phyloP scores from a whole-genome alignment of 2,797 vertebrate genomes.

The Bradypodion pumilum region DNA sequence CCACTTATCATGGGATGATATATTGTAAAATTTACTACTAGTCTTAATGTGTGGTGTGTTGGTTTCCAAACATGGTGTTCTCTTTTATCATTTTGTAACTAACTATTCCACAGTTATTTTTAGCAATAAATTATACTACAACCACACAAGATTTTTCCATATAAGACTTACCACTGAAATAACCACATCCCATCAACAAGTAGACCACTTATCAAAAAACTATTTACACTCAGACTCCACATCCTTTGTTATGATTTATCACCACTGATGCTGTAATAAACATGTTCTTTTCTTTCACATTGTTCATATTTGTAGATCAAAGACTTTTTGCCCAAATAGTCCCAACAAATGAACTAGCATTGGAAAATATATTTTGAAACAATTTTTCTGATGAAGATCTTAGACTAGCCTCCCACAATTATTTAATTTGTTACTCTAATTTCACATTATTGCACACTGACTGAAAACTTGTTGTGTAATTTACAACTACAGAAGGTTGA shows the following conservation, averaged over 20 bases:
- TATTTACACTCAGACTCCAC: background rate
- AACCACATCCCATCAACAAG: conserved; percentile 19
- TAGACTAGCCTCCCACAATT: background rate
- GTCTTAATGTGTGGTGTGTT: conserved; percentile 15
- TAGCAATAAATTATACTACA: conserved; percentile 7
- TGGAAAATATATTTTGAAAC: fast-evolving
- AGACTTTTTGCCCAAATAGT: background rate
- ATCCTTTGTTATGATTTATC: background rate
- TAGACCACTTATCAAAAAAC: background rate
- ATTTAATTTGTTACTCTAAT: background rate
- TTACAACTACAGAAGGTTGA: no score
- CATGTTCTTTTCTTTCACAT: background rate
- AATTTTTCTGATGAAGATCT: background rate
- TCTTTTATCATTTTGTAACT: conserved; percentile 33
- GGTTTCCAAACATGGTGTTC: conserved; percentile 8
- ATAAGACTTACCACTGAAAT: background rate
- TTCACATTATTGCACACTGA: background rate
- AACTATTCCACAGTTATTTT: background rate
- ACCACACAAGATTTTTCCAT: conserved; percentile 2
- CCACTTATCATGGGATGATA: background rate
- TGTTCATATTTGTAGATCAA: conserved; percentile 20
- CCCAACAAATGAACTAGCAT: background rate
- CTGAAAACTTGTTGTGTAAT: no score
- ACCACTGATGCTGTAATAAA: conserved; percentile 1
- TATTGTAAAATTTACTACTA: conserved; percentile 4